Evolutionary conservation across 2,797 vertebrate genomes (phyloP).

Genomic region (Enteromius paludinosus): DNA sequence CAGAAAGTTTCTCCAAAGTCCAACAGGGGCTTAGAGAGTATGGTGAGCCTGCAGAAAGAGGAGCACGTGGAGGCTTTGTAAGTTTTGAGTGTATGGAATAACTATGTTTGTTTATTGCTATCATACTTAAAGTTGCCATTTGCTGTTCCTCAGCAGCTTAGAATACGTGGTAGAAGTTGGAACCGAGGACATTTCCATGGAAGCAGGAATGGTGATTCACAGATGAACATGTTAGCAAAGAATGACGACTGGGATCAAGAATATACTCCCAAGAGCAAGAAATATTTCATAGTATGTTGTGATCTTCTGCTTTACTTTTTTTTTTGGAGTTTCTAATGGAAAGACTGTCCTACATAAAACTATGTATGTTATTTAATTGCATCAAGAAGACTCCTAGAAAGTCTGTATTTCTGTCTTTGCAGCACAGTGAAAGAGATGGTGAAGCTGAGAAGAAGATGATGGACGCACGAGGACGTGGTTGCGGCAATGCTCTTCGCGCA

Average conservation of each 20-base stretch:
- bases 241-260: slow-evolving; percentile 94
- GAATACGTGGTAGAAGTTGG: slow-evolving; percentile 90
- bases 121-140: neutral
- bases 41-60: slow-evolving; percentile 78
- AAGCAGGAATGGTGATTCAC: slow-evolving; percentile 77
- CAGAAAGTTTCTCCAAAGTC: slow-evolving; percentile 83
- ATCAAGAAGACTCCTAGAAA: neutral
- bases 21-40: slow-evolving; percentile 83
- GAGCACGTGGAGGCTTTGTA: slow-evolving; percentile 88
- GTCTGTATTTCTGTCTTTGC: slow-evolving; percentile 39
- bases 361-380: neutral
- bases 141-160: slow-evolving; percentile 81
- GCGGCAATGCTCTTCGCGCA: slow-evolving; percentile 82
- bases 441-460: slow-evolving; percentile 85
- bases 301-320: neutral
- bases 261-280: slow-evolving; percentile 92
- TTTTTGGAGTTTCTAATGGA: neutral
- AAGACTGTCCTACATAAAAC: neutral
- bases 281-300: slow-evolving; percentile 91
- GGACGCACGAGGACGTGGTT: slow-evolving; percentile 81
- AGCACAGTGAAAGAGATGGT: slow-evolving; percentile 91
- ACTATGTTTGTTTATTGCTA: slow-evolving; percentile 10
- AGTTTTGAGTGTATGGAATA: slow-evolving; percentile 65
- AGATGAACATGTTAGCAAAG: slow-evolving; percentile 70
- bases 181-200: slow-evolving; percentile 86